Evolutionary conservation across 2,888 invertebrate species (phyloP), one percentile per base, ranked within the genome.

Genomic region (Brachylomia viminalis): DNA sequence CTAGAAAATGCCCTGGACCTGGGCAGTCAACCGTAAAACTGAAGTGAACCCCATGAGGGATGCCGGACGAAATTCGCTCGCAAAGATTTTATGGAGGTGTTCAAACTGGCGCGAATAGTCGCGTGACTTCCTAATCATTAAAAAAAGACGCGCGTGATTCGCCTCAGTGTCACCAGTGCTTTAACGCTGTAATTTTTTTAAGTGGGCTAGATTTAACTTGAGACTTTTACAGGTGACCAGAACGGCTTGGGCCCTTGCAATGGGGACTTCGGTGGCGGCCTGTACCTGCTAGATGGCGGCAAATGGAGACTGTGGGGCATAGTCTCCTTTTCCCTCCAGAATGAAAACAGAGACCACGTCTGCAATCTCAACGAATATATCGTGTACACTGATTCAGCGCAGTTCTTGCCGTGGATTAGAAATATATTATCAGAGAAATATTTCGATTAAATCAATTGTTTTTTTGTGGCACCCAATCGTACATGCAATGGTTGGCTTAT

Each of bases 361-460:
- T 98, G 98, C 87, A 97, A 98, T 88, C 94, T 97, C 2, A 93
- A 96, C 67, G 97, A 97, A 86, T 98, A 97, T 88, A 93, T 97
- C 1, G 96, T 98, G 30, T 98, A 97, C 89, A 97, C 97, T 0
- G 98, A 98, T 89, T 94, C 97, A 23, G 97, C 97, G 2, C 95
- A 97, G 89, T 97, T 97, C 89, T 91, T 95, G 62, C 89, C 93
- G 61, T 97, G 97, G 97, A 97, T 97, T 52, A 90, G 87, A 72
- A 87, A 86, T 42, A 90, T 92, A 38, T 90, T 94, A 84, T 80
- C 87, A 56, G 70, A 85, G 68, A 87, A 86, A 59, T 70, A 73
- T 49, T 11, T 27, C 20, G 71, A 71, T 71, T 71, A 52, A 38
- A 33, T 45, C 30, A 23, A 15, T 45, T 30, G 6, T 42, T 27